A percentile compares a stretch with the other conserved stretches of the same genome.
These are phyloP conservation scores for Catalaphyllia jardinei DNA, from an alignment of 64 coral and sea anemone species.

Conservation along the genomic window DNA sequence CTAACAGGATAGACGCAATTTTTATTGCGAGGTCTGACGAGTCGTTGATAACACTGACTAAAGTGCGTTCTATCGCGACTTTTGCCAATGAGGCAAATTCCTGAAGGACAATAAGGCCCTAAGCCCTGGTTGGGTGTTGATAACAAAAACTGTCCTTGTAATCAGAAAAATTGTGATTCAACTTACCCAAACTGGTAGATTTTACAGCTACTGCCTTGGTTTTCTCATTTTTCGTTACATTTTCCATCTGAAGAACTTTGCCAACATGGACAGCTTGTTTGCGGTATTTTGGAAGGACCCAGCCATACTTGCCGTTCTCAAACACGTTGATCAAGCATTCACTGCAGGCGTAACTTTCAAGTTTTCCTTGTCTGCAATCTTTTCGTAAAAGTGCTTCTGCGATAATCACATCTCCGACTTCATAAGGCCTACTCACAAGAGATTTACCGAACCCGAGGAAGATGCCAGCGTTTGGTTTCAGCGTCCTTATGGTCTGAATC, in stretches of 20 bases:
- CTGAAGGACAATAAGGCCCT: too few relatives aligned
- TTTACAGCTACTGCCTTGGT: not conserved
- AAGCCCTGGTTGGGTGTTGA: too few relatives aligned
- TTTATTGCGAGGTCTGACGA: too few relatives aligned
- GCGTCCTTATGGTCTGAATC: not conserved
- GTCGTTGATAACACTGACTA: too few relatives aligned
- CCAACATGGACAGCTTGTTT: conserved; percentile 28
- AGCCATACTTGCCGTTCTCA: conserved; percentile 37
- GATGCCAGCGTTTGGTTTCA: conserved; percentile 8
- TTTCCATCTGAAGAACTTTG: conserved; percentile 17
- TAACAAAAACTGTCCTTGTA: not conserved
- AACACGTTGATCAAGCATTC: conserved; percentile 29
- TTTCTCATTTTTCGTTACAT: conserved; percentile 28
- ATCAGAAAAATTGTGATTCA: not conserved
- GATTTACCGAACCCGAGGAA: conserved; percentile 30
- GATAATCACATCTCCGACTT: conserved; percentile 9
- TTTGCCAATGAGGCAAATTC: too few relatives aligned
- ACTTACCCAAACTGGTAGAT: conserved; percentile 16
- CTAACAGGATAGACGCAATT: too few relatives aligned
- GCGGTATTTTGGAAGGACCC: conserved; percentile 22
- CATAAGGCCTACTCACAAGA: not conserved
- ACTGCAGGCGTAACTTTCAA: conserved; percentile 31
- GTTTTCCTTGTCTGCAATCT: not conserved
- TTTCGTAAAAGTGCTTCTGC: conserved; percentile 13
- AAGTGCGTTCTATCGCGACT: too few relatives aligned